These are phyloP conservation scores for Tetragonisca angustula DNA, from an alignment of 2,888 invertebrate species.

Conservation along the genomic window DNA sequence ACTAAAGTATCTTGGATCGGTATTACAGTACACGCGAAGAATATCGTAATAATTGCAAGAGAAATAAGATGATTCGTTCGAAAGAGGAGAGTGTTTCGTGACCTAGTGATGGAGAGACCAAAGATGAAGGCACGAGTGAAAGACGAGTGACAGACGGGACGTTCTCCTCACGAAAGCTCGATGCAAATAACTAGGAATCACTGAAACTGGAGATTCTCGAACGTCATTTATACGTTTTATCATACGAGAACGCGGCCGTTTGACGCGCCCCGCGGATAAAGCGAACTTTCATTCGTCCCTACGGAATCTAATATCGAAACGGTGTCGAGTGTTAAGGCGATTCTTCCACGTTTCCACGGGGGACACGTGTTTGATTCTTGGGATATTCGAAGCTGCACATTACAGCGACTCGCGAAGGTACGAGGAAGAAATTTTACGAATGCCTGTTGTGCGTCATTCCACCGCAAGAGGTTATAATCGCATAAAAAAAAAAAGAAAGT, in stretches of 20 bases:
- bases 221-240: conserved; percentile 44
- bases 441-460: no score
- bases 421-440: no score
- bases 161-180: conserved; percentile 37
- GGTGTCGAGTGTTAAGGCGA: not conserved
- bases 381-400: no score
- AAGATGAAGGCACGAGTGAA: not conserved
- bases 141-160: not conserved
- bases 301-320: conserved; percentile 33
- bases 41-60: not conserved
- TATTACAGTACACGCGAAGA: no score
- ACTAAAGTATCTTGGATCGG: no score
- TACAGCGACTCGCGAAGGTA: no score
- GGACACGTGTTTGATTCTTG: no score
- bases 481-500: no score
- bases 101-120: not conserved
- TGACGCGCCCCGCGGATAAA: conserved; percentile 28
- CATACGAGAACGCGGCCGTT: conserved; percentile 46
- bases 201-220: conserved; percentile 56
- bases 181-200: conserved; percentile 44
- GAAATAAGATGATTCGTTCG: not conserved
- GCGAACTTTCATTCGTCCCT: conserved; percentile 31
- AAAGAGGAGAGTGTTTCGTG: not conserved
- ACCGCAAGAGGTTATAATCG: no score
- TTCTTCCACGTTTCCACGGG: not conserved